Evolutionary conservation across 1,140 invertebrate genomes (phyloP).

Genomic region (Neodiprion virginianus): DNA sequence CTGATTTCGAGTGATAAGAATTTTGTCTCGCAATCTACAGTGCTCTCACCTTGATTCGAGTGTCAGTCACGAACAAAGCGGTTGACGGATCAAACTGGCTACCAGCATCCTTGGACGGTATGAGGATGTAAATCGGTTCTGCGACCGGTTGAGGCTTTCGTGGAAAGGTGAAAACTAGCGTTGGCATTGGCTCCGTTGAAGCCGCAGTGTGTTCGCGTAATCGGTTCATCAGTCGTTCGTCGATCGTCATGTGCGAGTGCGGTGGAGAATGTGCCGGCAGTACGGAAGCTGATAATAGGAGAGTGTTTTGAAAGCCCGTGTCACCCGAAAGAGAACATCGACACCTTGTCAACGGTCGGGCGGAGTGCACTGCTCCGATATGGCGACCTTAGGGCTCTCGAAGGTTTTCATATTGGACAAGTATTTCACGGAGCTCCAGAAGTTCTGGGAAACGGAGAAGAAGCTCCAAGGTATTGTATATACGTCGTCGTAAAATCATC

Average conservation of each 20-base stretch:
- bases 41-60: no score
- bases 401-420: conserved; percentile 98
- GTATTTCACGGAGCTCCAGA: conserved; percentile 94
- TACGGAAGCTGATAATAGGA: neutral
- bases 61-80: no score
- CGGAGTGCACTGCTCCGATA: conserved; percentile 51
- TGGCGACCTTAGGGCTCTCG: conserved; percentile 91
- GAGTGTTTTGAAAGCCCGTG: conserved; percentile 2
- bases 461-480: conserved; percentile 86
- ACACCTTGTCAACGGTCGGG: neutral
- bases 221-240: no score
- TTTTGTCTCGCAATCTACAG: no score
- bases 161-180: no score
- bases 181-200: no score
- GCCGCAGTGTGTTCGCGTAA: no score
- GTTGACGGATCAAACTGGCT: no score
- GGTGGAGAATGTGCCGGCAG: conserved; percentile 39
- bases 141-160: no score
- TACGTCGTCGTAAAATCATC: conserved; percentile 7
- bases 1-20: no score
- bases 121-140: no score
- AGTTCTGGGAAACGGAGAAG: conserved; percentile 96
- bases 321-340: conserved; percentile 14
- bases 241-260: conserved; percentile 50
- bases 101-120: no score